These are phyloP conservation scores for Elephantulus edwardii DNA, from an alignment of 2,113 vertebrate genomes.

Conservation along the genomic window DNA sequence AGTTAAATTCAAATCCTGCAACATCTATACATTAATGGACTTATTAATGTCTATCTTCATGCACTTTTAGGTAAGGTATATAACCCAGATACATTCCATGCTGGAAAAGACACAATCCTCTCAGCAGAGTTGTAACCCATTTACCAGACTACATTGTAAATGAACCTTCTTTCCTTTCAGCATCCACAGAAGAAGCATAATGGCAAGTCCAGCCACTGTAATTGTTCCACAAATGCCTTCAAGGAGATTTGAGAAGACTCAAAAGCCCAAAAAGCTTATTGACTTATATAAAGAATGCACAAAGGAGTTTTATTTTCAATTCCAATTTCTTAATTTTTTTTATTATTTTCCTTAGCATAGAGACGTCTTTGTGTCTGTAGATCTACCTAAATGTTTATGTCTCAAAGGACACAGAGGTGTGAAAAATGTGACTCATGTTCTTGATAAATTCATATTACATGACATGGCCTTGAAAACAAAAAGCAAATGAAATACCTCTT, in stretches of 20 bases:
- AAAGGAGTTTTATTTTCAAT: conserved; percentile 74
- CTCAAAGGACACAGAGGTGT: conserved; percentile 73
- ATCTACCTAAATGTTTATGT: conserved; percentile 74
- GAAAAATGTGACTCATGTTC: conserved; percentile 62
- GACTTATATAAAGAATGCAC: conserved; percentile 47
- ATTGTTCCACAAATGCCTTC: conserved; percentile 54
- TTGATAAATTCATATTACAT: conserved; percentile 57
- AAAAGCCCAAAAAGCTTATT: conserved; percentile 60
- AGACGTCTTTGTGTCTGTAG: conserved; percentile 66
- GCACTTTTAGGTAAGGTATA: conserved; percentile 15
- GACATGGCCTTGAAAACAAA: conserved; percentile 42
- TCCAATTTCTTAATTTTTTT: conserved; percentile 64
- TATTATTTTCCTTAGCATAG: conserved; percentile 64
- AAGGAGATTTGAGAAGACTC: conserved; percentile 69
- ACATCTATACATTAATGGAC: neutral
- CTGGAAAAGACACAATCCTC: conserved; percentile 34
- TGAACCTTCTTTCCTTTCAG: conserved; percentile 50
- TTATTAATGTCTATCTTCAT: conserved; percentile 1
- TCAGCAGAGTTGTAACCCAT: conserved; percentile 40
- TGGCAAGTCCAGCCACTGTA: conserved; percentile 42
- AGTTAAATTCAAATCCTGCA: neutral
- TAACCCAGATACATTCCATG: neutral
- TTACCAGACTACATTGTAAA: conserved; percentile 37
- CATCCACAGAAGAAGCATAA: conserved; percentile 52
- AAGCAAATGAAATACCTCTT: conserved; percentile 49